A percentile compares a stretch with the other conserved stretches of the same genome.
These are phyloP conservation scores for Marasmarcha lunaedactyla DNA, from an alignment of 2,888 invertebrate species.

Conservation along the genomic window DNA sequence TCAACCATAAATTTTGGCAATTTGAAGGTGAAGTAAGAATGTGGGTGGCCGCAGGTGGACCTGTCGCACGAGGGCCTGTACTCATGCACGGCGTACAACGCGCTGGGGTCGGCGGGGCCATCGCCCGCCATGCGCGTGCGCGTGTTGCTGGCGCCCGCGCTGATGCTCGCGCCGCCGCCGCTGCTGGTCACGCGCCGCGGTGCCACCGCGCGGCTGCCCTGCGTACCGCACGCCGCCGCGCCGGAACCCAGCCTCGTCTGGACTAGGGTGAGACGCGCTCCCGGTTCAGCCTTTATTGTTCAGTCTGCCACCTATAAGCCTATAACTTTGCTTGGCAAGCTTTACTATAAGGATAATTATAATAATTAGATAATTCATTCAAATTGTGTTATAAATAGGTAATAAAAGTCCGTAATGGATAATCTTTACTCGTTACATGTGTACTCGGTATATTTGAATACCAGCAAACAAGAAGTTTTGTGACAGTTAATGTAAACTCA, in stretches of 20 bases:
- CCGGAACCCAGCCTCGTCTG: constrained; percentile 56
- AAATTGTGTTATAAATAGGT: too few species aligned
- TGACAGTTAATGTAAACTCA: too few species aligned
- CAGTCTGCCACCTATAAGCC: too few species aligned
- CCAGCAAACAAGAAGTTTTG: too few species aligned
- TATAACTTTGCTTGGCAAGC: too few species aligned
- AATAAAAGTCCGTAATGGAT: too few species aligned
- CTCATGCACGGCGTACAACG: constrained; percentile 92
- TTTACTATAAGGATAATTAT: not conserved
- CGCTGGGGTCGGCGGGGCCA: constrained; percentile 86
- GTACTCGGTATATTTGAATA: too few species aligned
- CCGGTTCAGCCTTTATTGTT: too few species aligned
- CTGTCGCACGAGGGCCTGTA: constrained; percentile 89
- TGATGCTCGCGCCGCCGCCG: constrained; percentile 83
- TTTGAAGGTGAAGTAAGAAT: too few species aligned
- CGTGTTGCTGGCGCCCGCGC: constrained; percentile 87
- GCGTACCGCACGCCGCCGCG: constrained; percentile 75
- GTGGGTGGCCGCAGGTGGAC: constrained; percentile 77
- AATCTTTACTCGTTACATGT: too few species aligned
- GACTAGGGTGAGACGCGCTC: constrained; percentile 25
- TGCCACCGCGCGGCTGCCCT: constrained; percentile 52
- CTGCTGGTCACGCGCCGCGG: constrained; percentile 87
- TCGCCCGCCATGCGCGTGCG: constrained; percentile 87
- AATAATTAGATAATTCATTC: not conserved
- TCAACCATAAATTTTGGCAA: too few species aligned